Evolutionary conservation across 2,797 vertebrate species (phyloP), one percentile per base, ranked within the genome.

Genomic region (Hirundo rustica): DNA sequence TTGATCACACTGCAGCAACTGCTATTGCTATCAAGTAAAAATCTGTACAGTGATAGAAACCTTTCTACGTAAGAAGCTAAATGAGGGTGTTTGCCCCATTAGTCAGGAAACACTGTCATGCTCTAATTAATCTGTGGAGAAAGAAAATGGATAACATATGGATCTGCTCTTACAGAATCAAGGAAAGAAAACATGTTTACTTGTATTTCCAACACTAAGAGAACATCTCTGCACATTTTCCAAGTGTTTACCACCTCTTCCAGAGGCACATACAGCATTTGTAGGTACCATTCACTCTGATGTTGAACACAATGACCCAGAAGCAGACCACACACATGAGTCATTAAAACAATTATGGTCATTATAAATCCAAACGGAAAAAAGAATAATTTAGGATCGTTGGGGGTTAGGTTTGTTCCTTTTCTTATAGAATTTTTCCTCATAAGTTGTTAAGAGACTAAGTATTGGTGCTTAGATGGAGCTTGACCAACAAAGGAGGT

Each of bases 101-200:
- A 95, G 85, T 78, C 78, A 92, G 87, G 80, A 96, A 95, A 93
- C 45, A 86, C 40, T 47, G 21, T 91, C 77, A 83, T 80, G 83
- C 83, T 82, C 76, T 87, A 93, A 97, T 96, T 96, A 94, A 92
- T 95, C 93, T 68, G 68, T 54, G 74, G 65, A 90, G 22, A 54
- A 76, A 96, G 82, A 88, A 95, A 95, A 94, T 47, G 40, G 78
- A n/a, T 83, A 88, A 86, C 76, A 89, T 85, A 94, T 64, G 87
- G 81, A 40, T 92, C 48, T 16, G 23, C 29, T 87, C 40, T 84
- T 80, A 55, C 58, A 88, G 44, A 90, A 65, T 68, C 48, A 76
- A 76, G 5, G 34, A 45, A 13, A 26, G 67, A 25, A 23, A 65
- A 58, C 25, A 71, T 26, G 58, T 88, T 96, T 91, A 64, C 60